Conservation (phyloP, 53 echinoderm and acorn worm genomes). For the Pentamera pediparva region DNA sequence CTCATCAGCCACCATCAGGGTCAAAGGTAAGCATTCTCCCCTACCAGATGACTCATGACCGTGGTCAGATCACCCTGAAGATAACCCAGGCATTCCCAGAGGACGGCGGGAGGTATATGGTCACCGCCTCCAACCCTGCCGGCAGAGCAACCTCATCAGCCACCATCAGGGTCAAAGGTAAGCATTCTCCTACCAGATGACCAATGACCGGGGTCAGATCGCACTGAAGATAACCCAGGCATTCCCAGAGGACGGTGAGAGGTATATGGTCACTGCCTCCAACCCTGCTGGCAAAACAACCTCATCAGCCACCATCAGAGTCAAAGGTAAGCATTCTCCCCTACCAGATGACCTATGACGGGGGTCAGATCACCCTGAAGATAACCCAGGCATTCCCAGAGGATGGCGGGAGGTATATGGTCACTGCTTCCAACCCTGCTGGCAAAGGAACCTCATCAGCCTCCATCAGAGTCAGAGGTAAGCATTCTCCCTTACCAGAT, state of each 20-base stretch:
- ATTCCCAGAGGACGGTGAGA: constrained; percentile 54
- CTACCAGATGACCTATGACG: constrained; percentile 47
- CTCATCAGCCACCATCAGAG: not conserved
- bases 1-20: not conserved
- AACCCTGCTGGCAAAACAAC: constrained; percentile 19
- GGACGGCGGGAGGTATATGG: constrained; percentile 60
- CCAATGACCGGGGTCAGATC: constrained; percentile 44
- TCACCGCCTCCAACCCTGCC: constrained; percentile 44
- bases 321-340: constrained; percentile 15
- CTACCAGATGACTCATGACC: constrained; percentile 46
- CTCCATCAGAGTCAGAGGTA: constrained; percentile 12
- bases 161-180: constrained; percentile 13
- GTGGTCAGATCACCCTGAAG: constrained; percentile 47
- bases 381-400: constrained; percentile 45
- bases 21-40: constrained; percentile 11
- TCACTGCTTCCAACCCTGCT: constrained; percentile 44
- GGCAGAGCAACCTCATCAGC: not conserved
- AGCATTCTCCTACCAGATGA: constrained; percentile 42
- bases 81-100: constrained; percentile 45
- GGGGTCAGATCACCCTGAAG: constrained; percentile 47
- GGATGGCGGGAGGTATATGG: constrained; percentile 60
- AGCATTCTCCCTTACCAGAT: constrained; percentile 39
- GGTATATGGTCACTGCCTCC: constrained; percentile 52
- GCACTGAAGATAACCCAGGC: constrained; percentile 43
- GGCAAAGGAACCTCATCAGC: not conserved